Percentiles rank a stretch among this genome's conserved stretches.
Conservation (phyloP, 2,888 invertebrate species). For the Cryptus armator region DNA sequence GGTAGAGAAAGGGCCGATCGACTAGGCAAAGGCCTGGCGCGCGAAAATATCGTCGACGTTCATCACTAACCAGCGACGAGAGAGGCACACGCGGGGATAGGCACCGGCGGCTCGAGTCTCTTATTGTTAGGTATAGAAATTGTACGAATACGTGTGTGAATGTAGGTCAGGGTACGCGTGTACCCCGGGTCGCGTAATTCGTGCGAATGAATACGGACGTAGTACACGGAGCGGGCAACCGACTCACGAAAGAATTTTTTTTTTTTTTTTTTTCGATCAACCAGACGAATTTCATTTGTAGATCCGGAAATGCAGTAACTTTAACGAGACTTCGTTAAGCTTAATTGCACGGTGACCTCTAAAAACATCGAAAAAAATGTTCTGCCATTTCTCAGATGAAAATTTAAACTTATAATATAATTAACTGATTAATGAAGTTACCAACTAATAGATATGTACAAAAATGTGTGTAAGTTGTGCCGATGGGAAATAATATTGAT, state of each 20-base stretch:
- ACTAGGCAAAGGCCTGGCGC: neutral
- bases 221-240: neutral
- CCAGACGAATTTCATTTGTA: too few relatives aligned
- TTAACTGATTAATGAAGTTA: too few relatives aligned
- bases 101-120: constrained; percentile 42
- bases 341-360: too few relatives aligned
- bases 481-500: too few relatives aligned
- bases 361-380: too few relatives aligned
- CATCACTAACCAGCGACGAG: constrained; percentile 10
- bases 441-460: too few relatives aligned
- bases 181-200: constrained; percentile 68
- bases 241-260: neutral
- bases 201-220: constrained; percentile 51
- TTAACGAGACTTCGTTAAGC: neutral
- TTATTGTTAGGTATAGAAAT: constrained; percentile 64
- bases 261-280: neutral
- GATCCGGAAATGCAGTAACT: neutral
- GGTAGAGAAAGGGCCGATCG: neutral
- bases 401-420: too few relatives aligned
- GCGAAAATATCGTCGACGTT: constrained; percentile 50
- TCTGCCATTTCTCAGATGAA: too few relatives aligned
- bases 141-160: constrained; percentile 74
- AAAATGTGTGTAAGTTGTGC: too few relatives aligned
- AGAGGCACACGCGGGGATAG: constrained; percentile 26
- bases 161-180: constrained; percentile 80